Evolutionary conservation across 2,888 invertebrate species (phyloP).

Genomic region (Chymomyza amoena): DNA sequence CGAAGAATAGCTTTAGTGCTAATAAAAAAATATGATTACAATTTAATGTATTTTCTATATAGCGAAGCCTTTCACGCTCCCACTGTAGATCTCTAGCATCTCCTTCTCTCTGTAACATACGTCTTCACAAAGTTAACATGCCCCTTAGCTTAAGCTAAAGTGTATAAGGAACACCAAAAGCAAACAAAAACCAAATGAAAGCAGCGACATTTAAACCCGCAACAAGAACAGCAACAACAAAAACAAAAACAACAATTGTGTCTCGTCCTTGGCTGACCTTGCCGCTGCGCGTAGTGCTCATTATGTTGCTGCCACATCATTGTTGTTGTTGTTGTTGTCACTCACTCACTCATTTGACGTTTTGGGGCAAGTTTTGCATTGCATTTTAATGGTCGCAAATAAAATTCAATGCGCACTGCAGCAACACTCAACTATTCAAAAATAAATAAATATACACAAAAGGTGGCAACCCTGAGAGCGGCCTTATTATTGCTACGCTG

Average conservation of each 20-base stretch:
- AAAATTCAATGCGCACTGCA: constrained; percentile 62
- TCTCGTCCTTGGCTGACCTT: constrained; percentile 64
- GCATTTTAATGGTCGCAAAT: constrained; percentile 68
- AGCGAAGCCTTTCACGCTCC: no score
- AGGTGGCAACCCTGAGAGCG: neutral
- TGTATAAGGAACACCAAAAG: constrained; percentile 1
- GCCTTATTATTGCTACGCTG: neutral
- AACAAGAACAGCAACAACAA: constrained; percentile 19
- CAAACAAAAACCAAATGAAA: constrained; percentile 25
- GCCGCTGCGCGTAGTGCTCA: constrained; percentile 57
- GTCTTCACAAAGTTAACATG: no score
- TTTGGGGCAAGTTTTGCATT: constrained; percentile 24
- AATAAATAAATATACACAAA: neutral
- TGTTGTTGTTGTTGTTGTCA: constrained; percentile 22
- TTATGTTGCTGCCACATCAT: constrained; percentile 39
- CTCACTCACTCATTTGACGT: neutral
- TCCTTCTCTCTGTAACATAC: no score
- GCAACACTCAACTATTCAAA: neutral
- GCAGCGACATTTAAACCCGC: constrained; percentile 13
- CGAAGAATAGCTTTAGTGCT: no score
- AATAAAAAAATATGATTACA: no score
- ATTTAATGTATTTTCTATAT: no score
- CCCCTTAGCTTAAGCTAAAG: no score
- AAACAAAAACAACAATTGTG: constrained; percentile 35
- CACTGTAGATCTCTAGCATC: no score